These are phyloP conservation scores for Mesocricetus auratus DNA, from an alignment of 2,113 vertebrate genomes.

Conservation along the genomic window DNA sequence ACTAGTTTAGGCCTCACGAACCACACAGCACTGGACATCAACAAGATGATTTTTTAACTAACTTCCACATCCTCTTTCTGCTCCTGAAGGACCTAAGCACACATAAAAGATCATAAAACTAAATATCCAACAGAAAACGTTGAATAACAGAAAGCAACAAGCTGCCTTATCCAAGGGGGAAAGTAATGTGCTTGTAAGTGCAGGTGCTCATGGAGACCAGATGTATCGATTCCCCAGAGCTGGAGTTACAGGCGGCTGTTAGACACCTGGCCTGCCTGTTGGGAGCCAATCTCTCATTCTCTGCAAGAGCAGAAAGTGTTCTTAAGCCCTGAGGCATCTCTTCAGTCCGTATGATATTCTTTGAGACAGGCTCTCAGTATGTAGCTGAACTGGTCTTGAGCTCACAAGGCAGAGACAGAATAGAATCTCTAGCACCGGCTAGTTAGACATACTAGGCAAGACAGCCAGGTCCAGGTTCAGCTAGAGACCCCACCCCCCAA, in stretches of 20 bases:
- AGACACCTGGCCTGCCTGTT: neutral
- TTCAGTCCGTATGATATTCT: neutral
- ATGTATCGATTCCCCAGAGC: neutral
- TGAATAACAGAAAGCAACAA: neutral
- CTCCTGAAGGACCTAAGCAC: neutral
- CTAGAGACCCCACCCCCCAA: neutral
- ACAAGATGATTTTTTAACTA: neutral
- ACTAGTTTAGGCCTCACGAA: neutral
- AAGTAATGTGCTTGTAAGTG: neutral
- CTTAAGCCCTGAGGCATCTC: neutral
- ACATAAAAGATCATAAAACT: neutral
- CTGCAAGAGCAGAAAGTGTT: neutral
- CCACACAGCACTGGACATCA: neutral
- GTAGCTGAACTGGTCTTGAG: neutral
- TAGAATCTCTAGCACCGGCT: neutral
- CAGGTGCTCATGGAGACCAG: neutral
- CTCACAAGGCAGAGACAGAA: neutral
- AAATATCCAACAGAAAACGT: neutral
- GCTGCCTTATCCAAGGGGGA: neutral
- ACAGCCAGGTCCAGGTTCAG: neutral
- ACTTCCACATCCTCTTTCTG: conserved; percentile 15
- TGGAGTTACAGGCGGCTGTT: neutral
- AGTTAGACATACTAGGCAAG: neutral
- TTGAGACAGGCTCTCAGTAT: neutral
- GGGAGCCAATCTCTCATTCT: neutral